Evolutionary conservation across 2,888 invertebrate species (phyloP).

Genomic region (Drosophila pseudotakahashii): DNA sequence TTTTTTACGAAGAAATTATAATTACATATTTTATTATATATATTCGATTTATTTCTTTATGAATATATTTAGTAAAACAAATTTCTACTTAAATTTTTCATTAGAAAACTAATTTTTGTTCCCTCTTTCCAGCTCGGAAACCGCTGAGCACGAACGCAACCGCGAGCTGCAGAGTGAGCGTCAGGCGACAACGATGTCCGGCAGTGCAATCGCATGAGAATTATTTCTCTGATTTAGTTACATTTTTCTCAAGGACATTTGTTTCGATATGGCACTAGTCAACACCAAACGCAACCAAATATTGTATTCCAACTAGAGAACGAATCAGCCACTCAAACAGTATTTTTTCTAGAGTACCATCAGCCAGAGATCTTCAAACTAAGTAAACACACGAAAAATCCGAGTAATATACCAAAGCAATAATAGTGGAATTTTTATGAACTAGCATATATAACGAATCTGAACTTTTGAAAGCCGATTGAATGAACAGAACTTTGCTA

Average conservation of each 20-base stretch:
- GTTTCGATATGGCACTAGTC: constrained; percentile 54
- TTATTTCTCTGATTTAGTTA: constrained; percentile 85
- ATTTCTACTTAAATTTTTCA: neutral
- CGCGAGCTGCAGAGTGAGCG: constrained; percentile 84
- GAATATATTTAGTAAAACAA: neutral
- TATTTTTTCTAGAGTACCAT: constrained; percentile 51
- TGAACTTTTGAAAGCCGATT: constrained; percentile 35
- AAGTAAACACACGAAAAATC: constrained; percentile 18
- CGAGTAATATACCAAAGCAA: constrained; percentile 42
- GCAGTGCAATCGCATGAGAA: constrained; percentile 85
- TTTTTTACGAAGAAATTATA: too few relatives aligned
- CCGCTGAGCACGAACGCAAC: constrained; percentile 84
- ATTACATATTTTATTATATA: too few relatives aligned
- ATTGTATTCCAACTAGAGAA: constrained; percentile 40
- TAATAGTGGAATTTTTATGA: constrained; percentile 54
- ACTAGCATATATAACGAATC: constrained; percentile 25
- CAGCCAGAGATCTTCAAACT: constrained; percentile 31
- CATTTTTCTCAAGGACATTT: constrained; percentile 75
- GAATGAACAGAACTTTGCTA: constrained; percentile 53
- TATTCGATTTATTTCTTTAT: too few relatives aligned
- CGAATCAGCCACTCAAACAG: constrained; percentile 34
- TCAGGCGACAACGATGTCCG: constrained; percentile 85
- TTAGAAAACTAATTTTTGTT: neutral
- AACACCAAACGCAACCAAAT: constrained; percentile 34
- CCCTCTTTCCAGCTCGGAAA: constrained; percentile 79